Evolutionary conservation across 2,113 vertebrate species (phyloP).

Genomic region (Sinocyclocheilus maitianheensis): DNA sequence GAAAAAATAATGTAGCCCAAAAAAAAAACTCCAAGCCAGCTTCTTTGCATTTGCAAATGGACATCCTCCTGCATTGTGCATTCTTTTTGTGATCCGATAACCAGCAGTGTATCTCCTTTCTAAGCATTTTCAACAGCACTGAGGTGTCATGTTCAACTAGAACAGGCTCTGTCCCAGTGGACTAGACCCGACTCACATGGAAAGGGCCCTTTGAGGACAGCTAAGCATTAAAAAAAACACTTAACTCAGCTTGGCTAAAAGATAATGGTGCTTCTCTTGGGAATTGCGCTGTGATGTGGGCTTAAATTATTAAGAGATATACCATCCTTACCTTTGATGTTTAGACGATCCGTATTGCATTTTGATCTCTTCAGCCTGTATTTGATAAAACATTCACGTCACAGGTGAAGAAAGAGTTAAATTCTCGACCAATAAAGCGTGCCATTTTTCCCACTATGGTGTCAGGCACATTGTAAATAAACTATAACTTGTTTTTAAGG

Average conservation of each 20-base stretch:
- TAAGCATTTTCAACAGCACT: conserved; percentile 26
- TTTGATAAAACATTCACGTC: neutral
- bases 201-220: conserved; percentile 25
- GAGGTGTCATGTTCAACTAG: conserved; percentile 39
- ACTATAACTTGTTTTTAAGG: conserved; percentile 68
- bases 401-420: conserved; percentile 31
- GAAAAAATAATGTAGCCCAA: too few species aligned
- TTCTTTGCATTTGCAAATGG: neutral
- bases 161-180: conserved; percentile 29
- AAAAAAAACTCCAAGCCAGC: neutral
- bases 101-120: conserved; percentile 25
- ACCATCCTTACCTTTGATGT: conserved; percentile 9
- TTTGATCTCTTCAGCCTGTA: neutral
- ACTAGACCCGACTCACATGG: conserved; percentile 31
- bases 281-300: neutral
- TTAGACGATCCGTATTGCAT: neutral
- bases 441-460: conserved; percentile 46
- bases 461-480: conserved; percentile 56
- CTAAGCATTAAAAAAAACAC: conserved; percentile 34
- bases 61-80: conserved; percentile 2
- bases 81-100: neutral
- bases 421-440: conserved; percentile 25
- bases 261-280: conserved; percentile 35
- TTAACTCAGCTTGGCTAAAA: conserved; percentile 12
- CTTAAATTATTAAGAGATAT: conserved; percentile 23